Evolutionary conservation across 2,113 vertebrate species (phyloP), one percentile per base, ranked within the genome.

Genomic region (Hyaena hyaena): DNA sequence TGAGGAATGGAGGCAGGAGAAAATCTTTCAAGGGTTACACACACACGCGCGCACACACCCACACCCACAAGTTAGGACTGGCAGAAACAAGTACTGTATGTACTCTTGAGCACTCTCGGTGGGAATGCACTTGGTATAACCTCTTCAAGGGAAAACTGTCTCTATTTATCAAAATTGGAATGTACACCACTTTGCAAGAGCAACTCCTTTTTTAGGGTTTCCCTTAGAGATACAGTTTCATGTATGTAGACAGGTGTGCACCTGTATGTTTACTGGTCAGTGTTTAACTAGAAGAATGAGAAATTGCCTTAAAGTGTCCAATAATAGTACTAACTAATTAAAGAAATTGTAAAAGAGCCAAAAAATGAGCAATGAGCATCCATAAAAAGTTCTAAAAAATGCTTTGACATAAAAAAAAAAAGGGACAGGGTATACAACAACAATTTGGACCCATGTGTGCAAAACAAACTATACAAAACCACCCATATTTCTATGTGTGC

Each of bases 91-190:
- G 31, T 14, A 33, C 48, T 21, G 39, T 39, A 39, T 39, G 6
- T 15, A 5, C 28, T 23, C 35, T 19, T 10, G 14, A 81, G 19
- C 19, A 39, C 10, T 16, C 14, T 26, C 35, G 2, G 24, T 19
- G 85, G n/a, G 16, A 16, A 16, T 1, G 43, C 4, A 68, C 26
- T 14, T 0, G 7, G 11, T 5, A 17, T 4, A 16, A 31, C 1
- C 5, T 24, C 82, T 88, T 28, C 26, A 26, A 81, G 87, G 63
- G 28, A 50, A 39, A 89, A 17, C 9, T 31, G 23, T 11, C 28
- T 69, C 43, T 77, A n/a, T 43, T 84, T 35, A 43, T 10, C 19
- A 58, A 79, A 43, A 66, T 2, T 28, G 26, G 23, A 31, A 53
- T 1, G 26, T 5, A 26, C 6, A 48, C 50, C 43, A n/a, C 43